Base-by-base conservation (phyloP, 2,888 invertebrate species). In the Hipparchia semele region DNA sequence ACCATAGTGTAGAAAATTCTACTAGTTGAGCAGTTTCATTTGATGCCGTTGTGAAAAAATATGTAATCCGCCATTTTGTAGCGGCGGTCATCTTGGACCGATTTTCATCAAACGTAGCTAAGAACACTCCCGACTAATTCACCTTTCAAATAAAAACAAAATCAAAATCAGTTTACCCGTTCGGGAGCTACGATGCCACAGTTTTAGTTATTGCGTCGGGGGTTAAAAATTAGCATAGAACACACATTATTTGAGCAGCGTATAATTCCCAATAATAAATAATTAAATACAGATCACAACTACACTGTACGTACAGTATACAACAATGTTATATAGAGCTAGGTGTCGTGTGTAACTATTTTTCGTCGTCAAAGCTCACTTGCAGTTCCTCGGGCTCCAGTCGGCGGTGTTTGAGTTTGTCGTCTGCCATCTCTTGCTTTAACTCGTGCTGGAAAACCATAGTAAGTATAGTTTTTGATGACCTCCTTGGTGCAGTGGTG, bases 391-490 rank as follows among this genome's bases (percentile, higher is more conserved):
- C 90, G 13, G 80, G 73, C 3, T 87, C 87, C 2, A 85, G 80
- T 51, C 83, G 84, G 9, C 81, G 84, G 51, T 81, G 86, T 71
- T 87, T 89, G 3, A 82, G 77, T 75, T 84, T 80, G 71, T 88
- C 87, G 1, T 86, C 79, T 6, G 87, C 80, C 80, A 92, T 80
- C 0, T 88, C 85, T 70, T 89, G 86, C 77, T 89, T 89, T 76
- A 93, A 73, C 78, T 92, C 92, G 84, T 91, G 91, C 93, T 93
- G 85, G 67, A 73, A 53, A 70, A 9, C 53, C n/a, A 62, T 8
- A 45, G n/a, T 6, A n/a, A 39, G 53, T 5, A 33, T 39, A 68
- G 39, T 39, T 39, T 39, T 39, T 39, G 39, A 39, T 39, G 1
- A 39, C 39, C 39, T 39, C 39, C 39, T 5, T 39, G 39, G 39